These are phyloP conservation scores for Microctenopoma lineatum DNA, from an alignment of 2,797 vertebrate genomes.

Conservation along the genomic window DNA sequence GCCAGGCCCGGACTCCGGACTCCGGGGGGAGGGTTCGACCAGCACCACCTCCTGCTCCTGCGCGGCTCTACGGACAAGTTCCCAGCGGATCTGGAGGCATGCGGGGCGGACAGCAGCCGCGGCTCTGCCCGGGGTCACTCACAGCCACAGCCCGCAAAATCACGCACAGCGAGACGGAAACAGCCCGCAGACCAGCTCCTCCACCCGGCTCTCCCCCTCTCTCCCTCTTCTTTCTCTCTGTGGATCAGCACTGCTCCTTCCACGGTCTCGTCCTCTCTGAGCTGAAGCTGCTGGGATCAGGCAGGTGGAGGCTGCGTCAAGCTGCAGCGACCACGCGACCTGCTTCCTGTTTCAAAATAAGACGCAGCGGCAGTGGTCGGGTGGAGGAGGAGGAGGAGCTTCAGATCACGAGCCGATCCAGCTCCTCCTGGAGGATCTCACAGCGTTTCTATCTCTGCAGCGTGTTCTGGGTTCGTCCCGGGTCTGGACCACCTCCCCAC, in stretches of 20 bases:
- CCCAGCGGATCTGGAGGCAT: conserved; percentile 23
- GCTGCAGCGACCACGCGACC: background rate
- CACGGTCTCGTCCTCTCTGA: conserved; percentile 13
- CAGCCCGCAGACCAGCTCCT: conserved; percentile 18
- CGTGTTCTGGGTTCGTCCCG: no score
- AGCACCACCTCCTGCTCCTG: conserved; percentile 2
- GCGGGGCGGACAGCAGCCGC: conserved; percentile 24
- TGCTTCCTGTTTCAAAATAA: conserved; percentile 50
- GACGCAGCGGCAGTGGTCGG: background rate
- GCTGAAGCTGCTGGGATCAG: conserved; percentile 53
- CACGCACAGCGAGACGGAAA: background rate
- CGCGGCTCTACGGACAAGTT: conserved; percentile 30
- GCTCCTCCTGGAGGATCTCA: no score
- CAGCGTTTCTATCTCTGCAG: no score
- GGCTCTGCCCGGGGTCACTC: conserved; percentile 16
- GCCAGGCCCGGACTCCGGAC: conserved; percentile 32
- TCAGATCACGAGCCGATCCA: no score
- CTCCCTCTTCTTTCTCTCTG: conserved; percentile 1
- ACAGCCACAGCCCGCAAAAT: background rate
- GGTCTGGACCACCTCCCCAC: no score
- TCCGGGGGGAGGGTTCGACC: background rate
- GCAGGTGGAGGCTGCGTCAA: conserved; percentile 19
- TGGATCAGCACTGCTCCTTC: conserved; percentile 7
- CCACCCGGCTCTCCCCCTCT: conserved; percentile 5
- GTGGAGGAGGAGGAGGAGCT: no score